These are phyloP conservation scores for Galaxea fascicularis DNA, from an alignment of 92 coral and sea anemone genomes.

Conservation along the genomic window DNA sequence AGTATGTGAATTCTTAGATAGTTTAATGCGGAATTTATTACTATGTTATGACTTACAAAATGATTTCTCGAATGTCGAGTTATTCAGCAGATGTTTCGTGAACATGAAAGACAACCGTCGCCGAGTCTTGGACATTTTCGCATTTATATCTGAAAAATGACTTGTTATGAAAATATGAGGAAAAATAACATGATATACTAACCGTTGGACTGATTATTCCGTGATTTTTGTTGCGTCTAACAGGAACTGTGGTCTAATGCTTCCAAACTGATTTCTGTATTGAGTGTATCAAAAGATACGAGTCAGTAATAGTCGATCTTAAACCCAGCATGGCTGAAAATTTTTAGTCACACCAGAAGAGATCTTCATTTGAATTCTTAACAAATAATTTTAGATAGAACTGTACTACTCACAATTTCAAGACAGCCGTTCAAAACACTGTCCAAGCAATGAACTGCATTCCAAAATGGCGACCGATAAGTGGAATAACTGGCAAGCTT, in stretches of 20 bases:
- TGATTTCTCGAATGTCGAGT: background rate
- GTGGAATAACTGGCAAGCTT: background rate
- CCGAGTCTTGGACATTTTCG: background rate
- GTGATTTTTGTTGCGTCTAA: constrained; percentile 1
- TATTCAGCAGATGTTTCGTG: background rate
- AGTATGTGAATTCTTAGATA: background rate
- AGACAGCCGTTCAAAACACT: background rate
- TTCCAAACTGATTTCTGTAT: background rate
- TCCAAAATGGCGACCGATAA: constrained; percentile 5
- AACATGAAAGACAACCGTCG: background rate
- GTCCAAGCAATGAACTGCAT: background rate
- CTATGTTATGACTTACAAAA: background rate
- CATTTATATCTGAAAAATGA: background rate
- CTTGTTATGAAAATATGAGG: background rate
- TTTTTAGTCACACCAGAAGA: background rate
- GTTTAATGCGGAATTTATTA: background rate
- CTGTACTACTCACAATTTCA: constrained; percentile 27
- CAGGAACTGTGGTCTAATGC: background rate
- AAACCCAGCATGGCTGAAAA: background rate
- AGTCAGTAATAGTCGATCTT: background rate
- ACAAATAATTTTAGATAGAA: background rate
- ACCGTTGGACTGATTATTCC: constrained; percentile 11
- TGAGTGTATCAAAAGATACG: background rate
- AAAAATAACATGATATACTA: background rate
- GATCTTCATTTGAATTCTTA: background rate